Percentiles rank a stretch among this genome's conserved stretches.
Conservation (phyloP, 2,888 invertebrate species). For the Saturnia japonica region DNA sequence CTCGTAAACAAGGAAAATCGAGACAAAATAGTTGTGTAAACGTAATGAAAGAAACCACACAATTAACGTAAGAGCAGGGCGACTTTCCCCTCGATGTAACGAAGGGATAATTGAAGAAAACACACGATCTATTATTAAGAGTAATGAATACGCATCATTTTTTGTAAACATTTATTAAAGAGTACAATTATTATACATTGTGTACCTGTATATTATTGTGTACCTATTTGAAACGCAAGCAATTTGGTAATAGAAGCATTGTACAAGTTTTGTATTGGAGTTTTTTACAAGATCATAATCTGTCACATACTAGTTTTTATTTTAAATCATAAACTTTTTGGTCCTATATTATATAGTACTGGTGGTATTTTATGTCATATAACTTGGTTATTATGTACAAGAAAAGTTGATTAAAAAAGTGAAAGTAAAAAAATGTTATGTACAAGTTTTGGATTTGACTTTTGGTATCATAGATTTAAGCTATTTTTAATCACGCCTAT, state of each 20-base stretch:
- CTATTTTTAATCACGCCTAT: no score
- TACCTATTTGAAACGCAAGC: neutral
- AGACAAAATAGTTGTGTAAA: constrained; percentile 48
- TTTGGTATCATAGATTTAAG: no score
- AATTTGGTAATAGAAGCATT: neutral
- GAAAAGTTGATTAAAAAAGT: no score
- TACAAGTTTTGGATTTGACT: no score
- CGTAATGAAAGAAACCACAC: constrained; percentile 45
- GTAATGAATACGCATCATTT: neutral
- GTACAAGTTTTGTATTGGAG: no score
- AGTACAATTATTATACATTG: neutral
- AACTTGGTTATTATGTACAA: no score
- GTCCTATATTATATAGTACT: no score
- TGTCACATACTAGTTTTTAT: no score
- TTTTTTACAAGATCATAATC: no score
- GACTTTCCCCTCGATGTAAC: constrained; percentile 27
- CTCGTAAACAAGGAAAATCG: constrained; percentile 44
- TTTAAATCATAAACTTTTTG: no score
- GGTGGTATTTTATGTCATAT: no score
- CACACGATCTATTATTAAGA: neutral
- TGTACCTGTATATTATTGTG: neutral
- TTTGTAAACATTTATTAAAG: neutral
- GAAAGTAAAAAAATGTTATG: no score
- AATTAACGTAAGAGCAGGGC: constrained; percentile 42
- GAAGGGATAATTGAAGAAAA: constrained; percentile 8